Base-by-base conservation (phyloP, 1,140 invertebrate genomes). In the Panonychus citri region DNA sequence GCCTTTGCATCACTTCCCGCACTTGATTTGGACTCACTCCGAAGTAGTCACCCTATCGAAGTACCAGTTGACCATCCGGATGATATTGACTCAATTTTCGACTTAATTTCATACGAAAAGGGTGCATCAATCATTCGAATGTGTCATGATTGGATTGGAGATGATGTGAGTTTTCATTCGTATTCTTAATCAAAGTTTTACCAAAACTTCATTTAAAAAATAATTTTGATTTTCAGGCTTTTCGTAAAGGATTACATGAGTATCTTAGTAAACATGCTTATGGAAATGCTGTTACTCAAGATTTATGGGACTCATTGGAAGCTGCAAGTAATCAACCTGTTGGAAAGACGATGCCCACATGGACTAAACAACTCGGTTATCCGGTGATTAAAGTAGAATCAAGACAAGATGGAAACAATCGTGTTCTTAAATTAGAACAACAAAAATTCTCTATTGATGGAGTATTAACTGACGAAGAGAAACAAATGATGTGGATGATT, bases 281-380 rank as follows among this genome's bases (percentile, higher is more conserved):
- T 66, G 76, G 73, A 39, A 94, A 98, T 67, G 88, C 94, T 3
- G 80, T 82, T 62, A 98, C 94, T 15, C 83, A 88, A 67, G 88
- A 98, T 68, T 72, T 99, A 49, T 99, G 94, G 94, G 74, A 77
- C 2, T 81, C 87, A 0, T 72, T 98, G 51, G 84, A 82, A 65
- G 81, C 87, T 65, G 81, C 86, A 0, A 91, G 87, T 60, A 81
- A 80, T 1, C 91, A 95, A 69, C 85, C 88, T 19, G 82, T 98
- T 0, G 76, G 76, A 4, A 75, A 76, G 28, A 79, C 98, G 0
- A 98, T 99, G 94, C 82, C 81, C 1, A 84, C 82, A 15, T 97
- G 91, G 91, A 96, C 86, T 0, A 75, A 76, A 64, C 85, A 94
- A 68, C 88, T 86, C 77, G 91, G 90, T 25, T 96, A 85, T 66